Base-by-base conservation (phyloP, 2,797 vertebrate species). In the Cyprinodon diabolis region DNA sequence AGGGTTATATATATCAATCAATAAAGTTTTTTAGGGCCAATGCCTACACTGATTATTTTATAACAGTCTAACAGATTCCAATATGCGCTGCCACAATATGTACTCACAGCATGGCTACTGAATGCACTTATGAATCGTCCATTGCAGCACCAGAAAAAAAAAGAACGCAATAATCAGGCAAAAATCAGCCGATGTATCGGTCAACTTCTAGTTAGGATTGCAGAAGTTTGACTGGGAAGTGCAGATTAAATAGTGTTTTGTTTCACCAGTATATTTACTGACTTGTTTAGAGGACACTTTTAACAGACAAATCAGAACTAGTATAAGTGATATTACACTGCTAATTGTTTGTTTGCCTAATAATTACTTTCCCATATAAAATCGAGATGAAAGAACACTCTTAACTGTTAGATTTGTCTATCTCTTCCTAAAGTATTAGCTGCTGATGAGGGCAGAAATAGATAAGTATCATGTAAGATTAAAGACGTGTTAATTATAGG, bases 341-440 rank as follows among this genome's bases (percentile, higher is more conserved):
- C 40, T 23, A 25, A 35, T 51, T 23, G 45, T 15, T 72, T 68
- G 45, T 45, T 14, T 72, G 47, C 40, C 45, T 14, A n/a, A 68
- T 69, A 69, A 43, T 71, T 70, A 65, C 17, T 48, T 52, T 35
- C 48, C 56, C 1, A 51, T 71, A 52, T 68, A 51, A 72, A 76
- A 52, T 56, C 65, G 63, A 68, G 45, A n/a, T 67, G 78, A 54
- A 49, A 30, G 58, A 73, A 58, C 49, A 45, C 72, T 82, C 66
- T 84, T 81, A 80, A 80, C 84, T 70, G 66, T 82, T 83, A 75
- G 14, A 76, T 81, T 69, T 25, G 51, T 66, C 40, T 71, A 54
- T 77, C 71, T 72, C 62, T 49, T 40, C 17, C 52, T n/a, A 68
- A 66, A 58, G 23, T 15, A 65, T n/a, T 23, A 71, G n/a, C 47